Evolutionary conservation across 53 echinoderm and acorn worm species (phyloP), one percentile per base, ranked within the genome.

Genomic region (Temnopleurus reevesii): DNA sequence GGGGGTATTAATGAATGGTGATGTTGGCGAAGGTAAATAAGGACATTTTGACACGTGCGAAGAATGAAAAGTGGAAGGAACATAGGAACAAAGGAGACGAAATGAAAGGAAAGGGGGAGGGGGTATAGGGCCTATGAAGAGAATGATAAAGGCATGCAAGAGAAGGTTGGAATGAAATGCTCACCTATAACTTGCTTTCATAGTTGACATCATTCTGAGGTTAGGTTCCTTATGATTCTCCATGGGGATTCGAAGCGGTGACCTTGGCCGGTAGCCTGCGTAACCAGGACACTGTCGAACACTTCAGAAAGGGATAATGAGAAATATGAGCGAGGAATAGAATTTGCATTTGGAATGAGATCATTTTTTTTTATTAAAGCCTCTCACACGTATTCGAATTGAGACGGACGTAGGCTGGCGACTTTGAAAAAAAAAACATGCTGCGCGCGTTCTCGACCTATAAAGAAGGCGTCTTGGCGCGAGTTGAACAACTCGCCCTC

Each of bases 221-320:
- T 92, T 89, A 4, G 93, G 89, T 29, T 63, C 21, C 23, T 77
- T 63, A 5, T 31, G 34, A 8, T 83, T 80, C 64, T 90, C 92
- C 84, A 93, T 86, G 71, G 93, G 89, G 58, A 92, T 79, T 30
- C 90, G 89, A 12, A 92, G 77, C 28, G 93, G 95, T 26, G 95
- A 94, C 54, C 95, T 89, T 1, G 97, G 97, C 15, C 93, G 90
- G 60, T 88, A 97, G 53, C 97, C 97, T 4, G 94, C 94, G 59
- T 95, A 97, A 0, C 97, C 97, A 13, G 97, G 97, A 85, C 95
- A 94, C 17, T 89, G 93, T 0, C 95, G 95, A 10, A 97, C 95
- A 81, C 97, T 97, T 58, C 29, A 51, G n/a, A 51, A 15, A 51
- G 53, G 15, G 53, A 51, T 51, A 76, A 26, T 15, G 12, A 49